Conservation (phyloP, 2,888 invertebrate species). For the Lasioglossum marginatum region DNA sequence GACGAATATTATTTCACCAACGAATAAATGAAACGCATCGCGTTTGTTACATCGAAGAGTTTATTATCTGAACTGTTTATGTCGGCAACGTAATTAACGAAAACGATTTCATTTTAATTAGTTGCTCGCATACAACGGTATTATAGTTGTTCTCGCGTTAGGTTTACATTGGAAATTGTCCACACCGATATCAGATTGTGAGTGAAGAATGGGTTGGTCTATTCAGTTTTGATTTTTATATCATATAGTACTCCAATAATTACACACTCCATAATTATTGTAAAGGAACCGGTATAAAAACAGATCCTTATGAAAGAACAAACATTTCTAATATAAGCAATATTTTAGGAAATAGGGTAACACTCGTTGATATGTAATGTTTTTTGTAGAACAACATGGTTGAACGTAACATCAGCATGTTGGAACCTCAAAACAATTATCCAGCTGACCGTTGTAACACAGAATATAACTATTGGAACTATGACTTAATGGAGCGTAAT, state of each 20-base stretch:
- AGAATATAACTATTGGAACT: conserved; percentile 81
- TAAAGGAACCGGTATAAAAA: background rate
- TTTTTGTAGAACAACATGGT: conserved; percentile 68
- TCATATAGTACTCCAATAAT: background rate
- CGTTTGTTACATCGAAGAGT: background rate
- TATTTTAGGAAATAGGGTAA: background rate
- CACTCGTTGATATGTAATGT: conserved; percentile 1
- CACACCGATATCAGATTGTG: background rate
- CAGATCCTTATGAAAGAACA: background rate
- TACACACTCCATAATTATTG: background rate
- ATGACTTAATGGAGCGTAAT: conserved; percentile 73
- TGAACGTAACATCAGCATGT: conserved; percentile 79
- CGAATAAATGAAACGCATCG: background rate
- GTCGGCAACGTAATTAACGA: conserved; percentile 20
- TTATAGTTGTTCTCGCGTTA: conserved; percentile 2
- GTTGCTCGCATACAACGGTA: conserved; percentile 19
- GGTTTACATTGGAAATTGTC: conserved; percentile 33
- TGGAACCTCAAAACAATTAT: conserved; percentile 79
- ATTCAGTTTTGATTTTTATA: background rate
- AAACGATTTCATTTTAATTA: conserved; percentile 25
- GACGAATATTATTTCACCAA: background rate
- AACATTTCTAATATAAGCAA: background rate
- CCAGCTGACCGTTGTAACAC: conserved; percentile 74
- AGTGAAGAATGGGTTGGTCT: conserved; percentile 2
- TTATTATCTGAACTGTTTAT: background rate